A percentile compares a stretch with the other conserved stretches of the same genome.
Conservation (phyloP, 1,140 invertebrate species). For the Acyrthosiphon pisum region DNA sequence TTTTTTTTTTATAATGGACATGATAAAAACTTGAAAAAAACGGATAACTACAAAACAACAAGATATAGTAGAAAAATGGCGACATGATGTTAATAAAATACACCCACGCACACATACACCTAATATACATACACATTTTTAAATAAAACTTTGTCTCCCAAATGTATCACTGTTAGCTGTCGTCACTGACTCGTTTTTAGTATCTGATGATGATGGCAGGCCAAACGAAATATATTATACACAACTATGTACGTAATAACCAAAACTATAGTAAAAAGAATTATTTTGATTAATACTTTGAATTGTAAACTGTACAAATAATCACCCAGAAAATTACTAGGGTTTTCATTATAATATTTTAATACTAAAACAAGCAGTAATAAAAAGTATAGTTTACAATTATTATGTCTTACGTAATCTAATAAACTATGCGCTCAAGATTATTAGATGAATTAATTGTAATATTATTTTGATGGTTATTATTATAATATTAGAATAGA, state of each 20-base stretch:
- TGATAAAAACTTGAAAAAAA: too few relatives aligned
- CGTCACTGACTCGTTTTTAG: background rate
- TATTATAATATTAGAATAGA: background rate
- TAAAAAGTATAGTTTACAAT: background rate
- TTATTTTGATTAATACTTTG: background rate
- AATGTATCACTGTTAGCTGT: background rate
- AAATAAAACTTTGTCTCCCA: background rate
- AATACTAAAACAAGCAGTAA: too few relatives aligned
- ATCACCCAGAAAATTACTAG: background rate
- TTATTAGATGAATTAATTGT: background rate
- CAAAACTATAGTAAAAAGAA: background rate
- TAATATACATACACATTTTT: background rate
- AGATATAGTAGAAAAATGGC: background rate
- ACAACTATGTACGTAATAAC: background rate
- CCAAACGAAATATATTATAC: too few relatives aligned
- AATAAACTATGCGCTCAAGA: background rate
- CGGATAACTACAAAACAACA: too few relatives aligned
- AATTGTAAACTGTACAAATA: background rate
- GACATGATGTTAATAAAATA: background rate
- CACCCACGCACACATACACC: too few relatives aligned
- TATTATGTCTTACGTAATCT: background rate
- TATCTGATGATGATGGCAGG: background rate
- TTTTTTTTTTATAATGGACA: too few relatives aligned
- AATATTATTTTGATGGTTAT: background rate
- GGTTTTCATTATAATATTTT: background rate